These are phyloP conservation scores for Semnopithecus entellus DNA, from an alignment of 2,113 vertebrate species.

Conservation along the genomic window DNA sequence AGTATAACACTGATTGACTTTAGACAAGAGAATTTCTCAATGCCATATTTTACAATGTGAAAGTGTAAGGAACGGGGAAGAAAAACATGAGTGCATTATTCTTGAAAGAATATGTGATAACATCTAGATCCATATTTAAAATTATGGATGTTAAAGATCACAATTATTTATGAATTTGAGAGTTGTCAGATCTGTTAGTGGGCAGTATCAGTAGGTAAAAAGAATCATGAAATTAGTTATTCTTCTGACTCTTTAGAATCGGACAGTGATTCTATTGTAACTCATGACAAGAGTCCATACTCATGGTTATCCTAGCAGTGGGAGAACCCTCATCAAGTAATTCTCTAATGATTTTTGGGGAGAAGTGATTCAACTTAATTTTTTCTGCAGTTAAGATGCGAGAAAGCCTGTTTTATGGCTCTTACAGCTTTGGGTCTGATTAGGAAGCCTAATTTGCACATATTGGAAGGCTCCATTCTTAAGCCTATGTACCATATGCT, in stretches of 20 bases:
- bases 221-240: constrained; percentile 3
- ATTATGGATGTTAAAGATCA: constrained; percentile 1
- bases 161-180: neutral
- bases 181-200: neutral
- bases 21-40: neutral
- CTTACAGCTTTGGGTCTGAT: neutral
- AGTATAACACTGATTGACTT: neutral
- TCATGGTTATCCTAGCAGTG: neutral
- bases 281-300: neutral
- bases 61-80: neutral
- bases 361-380: neutral
- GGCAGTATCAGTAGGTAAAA: neutral
- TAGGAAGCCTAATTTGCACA: neutral
- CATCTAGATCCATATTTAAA: constrained; percentile 31
- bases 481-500: neutral
- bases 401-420: neutral
- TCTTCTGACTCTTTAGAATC: constrained; percentile 34
- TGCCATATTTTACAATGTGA: neutral
- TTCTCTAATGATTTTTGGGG: neutral
- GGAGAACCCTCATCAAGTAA: neutral
- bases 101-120: constrained; percentile 3
- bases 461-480: neutral
- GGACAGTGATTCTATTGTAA: neutral
- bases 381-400: neutral
- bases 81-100: neutral